Evolutionary conservation across 2,113 vertebrate species (phyloP), one percentile per base, ranked within the genome.

Genomic region (Pseudopodoces humilis): DNA sequence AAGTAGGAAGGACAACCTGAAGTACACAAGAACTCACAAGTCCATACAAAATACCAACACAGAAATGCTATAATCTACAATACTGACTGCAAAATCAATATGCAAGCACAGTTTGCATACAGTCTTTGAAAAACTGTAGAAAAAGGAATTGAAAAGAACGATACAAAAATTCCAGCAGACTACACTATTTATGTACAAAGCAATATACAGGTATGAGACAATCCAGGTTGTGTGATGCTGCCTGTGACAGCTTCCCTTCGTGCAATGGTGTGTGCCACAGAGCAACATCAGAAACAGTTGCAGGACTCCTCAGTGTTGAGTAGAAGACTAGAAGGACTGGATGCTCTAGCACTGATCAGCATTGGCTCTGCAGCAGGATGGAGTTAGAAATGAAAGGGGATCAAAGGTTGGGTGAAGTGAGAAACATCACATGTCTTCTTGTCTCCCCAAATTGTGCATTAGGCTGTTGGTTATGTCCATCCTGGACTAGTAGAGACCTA

Each of bases 151-250:
- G 68, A 82, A 94, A 86, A 93, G 55, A 72, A 92, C 0, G 14
- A 77, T 70, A 94, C 53, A 94, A 95, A 96, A 91, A 53, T 70
- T 79, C 74, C 93, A 90, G 83, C 86, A 64, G 63, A 78, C 69
- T 86, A 84, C 35, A 28, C n/a, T 83, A 67, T 25, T 79, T 92
- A 84, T 93, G 37, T 97, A 97, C 85, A 95, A 87, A 93, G 71
- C 90, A 75, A 86, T 89, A 44, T 60, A 81, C 82, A 88, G 37
- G 56, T 55, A 91, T 7, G 11, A 72, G 81, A 52, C 74, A 71
- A 72, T 63, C 35, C 85, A 86, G 82, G 50, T n/a, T 67, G 76
- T 43, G 59, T 44, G 91, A 81, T 58, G 60, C 79, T 93, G 85
- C 58, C 63, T 52, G 1, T 5, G 55, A 56, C 55, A 69, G 82